phyloP scores from a whole-genome alignment of 2,113 vertebrate genomes.

The Oophaga pumilio region DNA sequence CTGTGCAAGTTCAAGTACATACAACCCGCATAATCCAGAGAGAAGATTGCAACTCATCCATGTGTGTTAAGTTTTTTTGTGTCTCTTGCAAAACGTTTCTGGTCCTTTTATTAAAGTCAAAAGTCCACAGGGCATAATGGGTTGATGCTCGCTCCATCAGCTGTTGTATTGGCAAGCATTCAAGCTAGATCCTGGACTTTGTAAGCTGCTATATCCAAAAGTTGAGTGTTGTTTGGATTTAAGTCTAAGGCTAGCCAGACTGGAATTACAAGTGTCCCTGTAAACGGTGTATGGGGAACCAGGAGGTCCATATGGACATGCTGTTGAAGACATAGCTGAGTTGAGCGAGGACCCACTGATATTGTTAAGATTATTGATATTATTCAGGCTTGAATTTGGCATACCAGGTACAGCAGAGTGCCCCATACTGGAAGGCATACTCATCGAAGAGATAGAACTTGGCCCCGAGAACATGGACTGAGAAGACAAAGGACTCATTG shows the following conservation, averaged over 20 bases:
- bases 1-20: slow-evolving; percentile 83
- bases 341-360: slow-evolving; percentile 91
- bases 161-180: slow-evolving; percentile 99
- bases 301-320: slow-evolving; percentile 92
- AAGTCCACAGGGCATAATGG: slow-evolving; percentile 55
- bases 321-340: slow-evolving; percentile 90
- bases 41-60: slow-evolving; percentile 89
- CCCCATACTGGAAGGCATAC: slow-evolving; percentile 94
- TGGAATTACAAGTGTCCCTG: slow-evolving; percentile 97
- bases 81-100: slow-evolving; percentile 66
- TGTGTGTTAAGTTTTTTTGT: slow-evolving; percentile 71
- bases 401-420: slow-evolving; percentile 90
- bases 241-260: slow-evolving; percentile 93
- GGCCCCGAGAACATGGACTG: slow-evolving; percentile 97
- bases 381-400: slow-evolving; percentile 88
- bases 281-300: slow-evolving; percentile 96
- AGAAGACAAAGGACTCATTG: slow-evolving; percentile 94
- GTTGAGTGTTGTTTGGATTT: slow-evolving; percentile 97
- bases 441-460: slow-evolving; percentile 96
- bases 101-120: slow-evolving; percentile 63
- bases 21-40: slow-evolving; percentile 88
- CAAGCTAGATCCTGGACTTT: slow-evolving; percentile 89
- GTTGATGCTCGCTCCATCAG: slow-evolving; percentile 75
- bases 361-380: slow-evolving; percentile 92
- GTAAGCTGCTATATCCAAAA: slow-evolving; percentile 95